Evolutionary conservation across 2,113 vertebrate species (phyloP), one percentile per base, ranked within the genome.

Genomic region (Leptobrachium leishanense): DNA sequence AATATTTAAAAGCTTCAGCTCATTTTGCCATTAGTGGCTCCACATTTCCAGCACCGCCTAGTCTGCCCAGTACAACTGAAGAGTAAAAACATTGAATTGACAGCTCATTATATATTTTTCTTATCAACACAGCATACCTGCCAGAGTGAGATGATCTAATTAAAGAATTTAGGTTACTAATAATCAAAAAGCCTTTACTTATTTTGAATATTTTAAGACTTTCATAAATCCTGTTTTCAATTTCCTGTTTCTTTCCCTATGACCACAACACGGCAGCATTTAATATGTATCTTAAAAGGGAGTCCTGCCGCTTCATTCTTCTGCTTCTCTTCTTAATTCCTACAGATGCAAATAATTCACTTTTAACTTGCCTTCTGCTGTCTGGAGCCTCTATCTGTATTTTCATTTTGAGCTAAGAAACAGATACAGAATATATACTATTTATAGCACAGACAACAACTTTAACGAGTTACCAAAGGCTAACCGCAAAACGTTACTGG

Each of bases 161-260:
- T 81, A 75, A 43, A 62, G 43, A 20, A 64, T 71, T 81, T 64
- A 75, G 42, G 72, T 75, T 55, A 53, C 12, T 44, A 43, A 64
- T 72, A 31, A 50, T 81, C 20, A 63, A 54, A 69, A 70, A 31
- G 20, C 53, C 44, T 65, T 75, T 68, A 53, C 41, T 57, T 44
- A 53, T 77, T 77, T 69, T 70, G 76, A 59, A 12, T 70, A 70
- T 70, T 54, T 68, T 43, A 64, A 39, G 68, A 76, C n/a, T 39
- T 81, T 63, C 46, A 81, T 71, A 81, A 75, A 76, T 64, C 75
- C 65, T 73, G 65, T 50, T 63, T 72, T 72, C 74, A 41, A 69
- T 72, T 74, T 59, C 68, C 44, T 68, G 68, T 57, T 62, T 73
- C 43, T 20, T 41, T 57, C n/a, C n/a, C 8, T 65, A 12, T 62